Percentiles rank a stretch among this genome's conserved stretches.
Evolutionary conservation across 2,113 vertebrate species (phyloP).

Genomic region (Gnathonemus longibarbis): DNA sequence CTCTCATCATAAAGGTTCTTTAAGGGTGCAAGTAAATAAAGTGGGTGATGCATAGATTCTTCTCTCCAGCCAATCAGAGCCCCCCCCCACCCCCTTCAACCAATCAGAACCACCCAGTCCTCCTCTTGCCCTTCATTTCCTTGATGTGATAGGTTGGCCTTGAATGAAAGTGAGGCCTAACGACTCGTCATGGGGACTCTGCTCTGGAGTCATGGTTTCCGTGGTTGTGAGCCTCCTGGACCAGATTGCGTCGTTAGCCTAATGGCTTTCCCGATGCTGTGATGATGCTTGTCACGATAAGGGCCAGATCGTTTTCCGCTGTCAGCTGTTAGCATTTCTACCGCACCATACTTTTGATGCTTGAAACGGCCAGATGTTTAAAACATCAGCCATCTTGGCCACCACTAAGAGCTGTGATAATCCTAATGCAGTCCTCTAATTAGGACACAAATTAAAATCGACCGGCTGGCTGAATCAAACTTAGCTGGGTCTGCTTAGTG

Average conservation of each 20-base stretch:
- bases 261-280: neutral
- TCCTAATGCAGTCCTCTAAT: neutral
- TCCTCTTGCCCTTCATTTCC: neutral
- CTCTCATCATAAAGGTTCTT: neutral
- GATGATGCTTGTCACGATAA: neutral
- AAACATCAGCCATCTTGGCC: neutral
- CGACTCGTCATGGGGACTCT: neutral
- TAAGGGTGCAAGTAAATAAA: neutral
- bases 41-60: neutral
- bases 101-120: neutral
- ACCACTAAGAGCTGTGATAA: neutral
- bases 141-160: neutral
- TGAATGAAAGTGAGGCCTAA: neutral
- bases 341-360: neutral
- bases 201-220: neutral
- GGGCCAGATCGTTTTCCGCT: neutral
- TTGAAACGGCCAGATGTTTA: neutral
- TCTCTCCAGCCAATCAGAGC: neutral
- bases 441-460: neutral
- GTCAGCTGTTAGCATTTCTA: neutral
- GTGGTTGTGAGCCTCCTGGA: neutral
- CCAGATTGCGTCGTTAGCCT: neutral
- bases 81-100: neutral
- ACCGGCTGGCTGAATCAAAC: neutral
- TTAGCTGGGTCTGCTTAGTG: neutral